Base-by-base conservation (phyloP, 1,140 invertebrate genomes). In the Diprion similis region DNA sequence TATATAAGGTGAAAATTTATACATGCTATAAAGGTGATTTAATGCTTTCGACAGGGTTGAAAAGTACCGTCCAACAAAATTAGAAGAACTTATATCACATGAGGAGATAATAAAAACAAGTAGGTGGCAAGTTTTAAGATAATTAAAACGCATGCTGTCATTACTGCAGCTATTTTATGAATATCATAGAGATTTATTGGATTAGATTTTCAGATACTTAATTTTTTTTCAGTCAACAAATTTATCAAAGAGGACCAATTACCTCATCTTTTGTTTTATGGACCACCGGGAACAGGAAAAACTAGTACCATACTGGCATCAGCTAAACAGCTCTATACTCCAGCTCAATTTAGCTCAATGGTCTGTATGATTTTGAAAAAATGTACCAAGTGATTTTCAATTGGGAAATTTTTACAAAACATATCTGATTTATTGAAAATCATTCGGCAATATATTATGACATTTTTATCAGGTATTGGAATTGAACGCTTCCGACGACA, bases 401-500 rank as follows among this genome's bases (percentile, higher is more conserved):
- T 76, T 67, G 17, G 11, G 15, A 66, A 51, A 47, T 70, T 24
- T 66, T 17, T 17, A 46, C 37, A 17, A 70, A 66, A 46, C 73
- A 66, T 72, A 70, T 72, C 51, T 51, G 69, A 18, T 66, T 66
- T 69, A 17, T 45, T 71, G 10, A 64, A 67, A 10, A 66, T 67
- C 8, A 66, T 47, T 68, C 46, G 64, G 24, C 19, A 65, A 37
- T 66, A 37, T 75, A 51, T 51, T 46, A 69, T 71, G 47, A 18
- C 24, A 37, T 3, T 13, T 17, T 46, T 71, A 17, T 17, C n/a
- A 95, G 93, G 94, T 96, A 10, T 87, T 98, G 76, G 94, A 99
- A 89, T 89, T 99, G 72, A 99, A 99, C 92, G 99, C 99, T 1
- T 99, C 98, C 10, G 99, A 99, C 92, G 99, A 99, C 84, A 90